Base-by-base conservation (phyloP, 2,113 vertebrate genomes). In the Odontesthes bonariensis region DNA sequence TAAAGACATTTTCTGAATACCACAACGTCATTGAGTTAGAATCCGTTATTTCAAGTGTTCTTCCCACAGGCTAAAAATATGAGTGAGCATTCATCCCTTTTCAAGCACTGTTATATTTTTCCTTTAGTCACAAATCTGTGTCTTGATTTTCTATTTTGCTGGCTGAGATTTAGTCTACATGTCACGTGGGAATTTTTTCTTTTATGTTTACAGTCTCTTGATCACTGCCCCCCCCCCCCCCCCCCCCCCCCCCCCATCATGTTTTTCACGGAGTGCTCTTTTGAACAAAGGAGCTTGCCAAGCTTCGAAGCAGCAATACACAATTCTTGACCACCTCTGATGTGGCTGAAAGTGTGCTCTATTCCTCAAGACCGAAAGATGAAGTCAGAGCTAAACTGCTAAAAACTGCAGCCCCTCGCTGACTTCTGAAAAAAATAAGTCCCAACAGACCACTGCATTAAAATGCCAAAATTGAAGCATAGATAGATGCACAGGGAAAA, bases 221-320 rank as follows among this genome's bases (percentile, higher is more conserved):
- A 69, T 73, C 49, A 33, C 31, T 49, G 54, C 66, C 20, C 5
- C 31, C 53, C 66, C 35, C 31, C 73, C 9, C 73, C 57, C 51
- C 58, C 22, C 31, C 31, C 23, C 61, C 57, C 54, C 58, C 53
- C 47, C 46, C 73, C 57, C 64, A 69, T 14, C n/a, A 46, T 68
- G 47, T 78, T 59, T 71, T 77, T 72, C 5, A 33, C 72, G 64
- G 35, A 40, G 14, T 75, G 78, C 67, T 84, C 76, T 77, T n/a
- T 4, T 54, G 49, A 83, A 79, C 60, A 77, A 84, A 76, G 27
- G 38, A 72, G 32, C 51, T 60, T 31, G 51, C 67, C 63, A n/a
- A 31, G 42, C 62, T 76, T 66, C 69, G 60, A 79, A 63, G 61
- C 11, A 7, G 66, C 66, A 8, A 52, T 10, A 51, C 52, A 46